Conservation (phyloP, 2,113 vertebrate species). For the Antechinus stuartii region DNA sequence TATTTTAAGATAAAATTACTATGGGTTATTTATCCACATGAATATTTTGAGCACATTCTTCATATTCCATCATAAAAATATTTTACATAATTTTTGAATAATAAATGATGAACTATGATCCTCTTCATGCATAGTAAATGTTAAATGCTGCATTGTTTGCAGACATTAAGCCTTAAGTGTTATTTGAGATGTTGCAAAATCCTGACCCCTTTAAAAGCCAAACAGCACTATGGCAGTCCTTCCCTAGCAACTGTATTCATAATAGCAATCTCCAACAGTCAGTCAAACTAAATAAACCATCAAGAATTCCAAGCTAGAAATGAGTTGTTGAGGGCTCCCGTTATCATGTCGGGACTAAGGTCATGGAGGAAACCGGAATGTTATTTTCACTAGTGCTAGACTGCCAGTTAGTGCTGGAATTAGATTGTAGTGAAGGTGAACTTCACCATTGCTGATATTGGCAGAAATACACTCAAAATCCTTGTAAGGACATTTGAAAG, state of each 20-base stretch:
- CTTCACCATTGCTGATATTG: conserved; percentile 70
- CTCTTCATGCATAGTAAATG: conserved; percentile 77
- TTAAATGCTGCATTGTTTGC: conserved; percentile 82
- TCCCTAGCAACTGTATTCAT: conserved; percentile 86
- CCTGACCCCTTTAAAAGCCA: conserved; percentile 84
- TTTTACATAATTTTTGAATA: conserved; percentile 81
- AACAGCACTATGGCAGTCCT: conserved; percentile 77
- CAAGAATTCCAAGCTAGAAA: conserved; percentile 82
- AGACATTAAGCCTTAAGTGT: conserved; percentile 81
- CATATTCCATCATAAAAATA: conserved; percentile 77
- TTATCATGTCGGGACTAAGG: conserved; percentile 83
- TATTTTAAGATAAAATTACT: conserved; percentile 69
- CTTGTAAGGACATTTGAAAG: conserved; percentile 67
- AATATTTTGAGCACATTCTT: conserved; percentile 76
- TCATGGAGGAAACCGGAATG: conserved; percentile 79
- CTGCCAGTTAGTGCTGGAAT: conserved; percentile 80
- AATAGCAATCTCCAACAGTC: conserved; percentile 81
- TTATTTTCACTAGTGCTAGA: conserved; percentile 81
- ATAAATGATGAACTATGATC: conserved; percentile 74
- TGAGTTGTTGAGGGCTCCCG: conserved; percentile 81
- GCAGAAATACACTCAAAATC: conserved; percentile 80
- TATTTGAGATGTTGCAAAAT: conserved; percentile 85
- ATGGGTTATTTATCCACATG: conserved; percentile 79
- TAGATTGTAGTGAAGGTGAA: conserved; percentile 80
- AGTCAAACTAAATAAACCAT: conserved; percentile 87